Conservation (phyloP, 2,888 invertebrate species). For the Amorpha juglandis region DNA sequence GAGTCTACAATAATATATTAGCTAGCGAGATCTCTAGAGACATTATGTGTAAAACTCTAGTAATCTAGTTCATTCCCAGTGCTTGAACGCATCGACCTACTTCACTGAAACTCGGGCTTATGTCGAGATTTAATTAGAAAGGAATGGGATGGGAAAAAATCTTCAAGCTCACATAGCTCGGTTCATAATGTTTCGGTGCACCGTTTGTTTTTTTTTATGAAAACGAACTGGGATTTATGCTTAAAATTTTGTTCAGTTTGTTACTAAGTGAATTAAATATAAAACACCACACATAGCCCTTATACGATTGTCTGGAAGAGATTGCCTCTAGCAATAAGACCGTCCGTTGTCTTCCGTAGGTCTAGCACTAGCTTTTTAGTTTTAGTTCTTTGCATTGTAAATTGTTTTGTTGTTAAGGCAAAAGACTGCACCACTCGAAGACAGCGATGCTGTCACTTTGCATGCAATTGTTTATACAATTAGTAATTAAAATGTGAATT, state of each 20-base stretch:
- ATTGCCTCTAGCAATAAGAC: too few relatives aligned
- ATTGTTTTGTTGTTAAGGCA: too few relatives aligned
- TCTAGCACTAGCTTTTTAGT: too few relatives aligned
- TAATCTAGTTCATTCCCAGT: constrained; percentile 30
- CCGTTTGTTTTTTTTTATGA: constrained; percentile 17
- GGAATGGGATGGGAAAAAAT: constrained; percentile 24
- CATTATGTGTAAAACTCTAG: constrained; percentile 27
- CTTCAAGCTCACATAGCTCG: constrained; percentile 14
- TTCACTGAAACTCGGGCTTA: constrained; percentile 23
- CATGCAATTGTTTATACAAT: too few relatives aligned
- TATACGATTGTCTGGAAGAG: too few relatives aligned
- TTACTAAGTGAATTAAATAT: not conserved
- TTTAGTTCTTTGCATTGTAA: too few relatives aligned
- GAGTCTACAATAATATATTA: constrained; percentile 25
- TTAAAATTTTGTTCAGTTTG: not conserved
- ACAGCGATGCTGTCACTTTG: too few relatives aligned
- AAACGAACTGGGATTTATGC: constrained; percentile 9
- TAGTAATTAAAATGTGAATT: too few relatives aligned
- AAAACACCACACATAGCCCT: too few relatives aligned
- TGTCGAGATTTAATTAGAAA: constrained; percentile 31
- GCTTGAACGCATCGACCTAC: constrained; percentile 29
- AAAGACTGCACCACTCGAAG: too few relatives aligned
- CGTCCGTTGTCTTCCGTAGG: too few relatives aligned
- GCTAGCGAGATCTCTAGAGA: constrained; percentile 25
- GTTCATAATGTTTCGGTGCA: constrained; percentile 12